Percentiles rank a stretch among this genome's conserved stretches.
Conservation (phyloP, 2,797 vertebrate genomes). For the Cyclopterus lumpus region DNA sequence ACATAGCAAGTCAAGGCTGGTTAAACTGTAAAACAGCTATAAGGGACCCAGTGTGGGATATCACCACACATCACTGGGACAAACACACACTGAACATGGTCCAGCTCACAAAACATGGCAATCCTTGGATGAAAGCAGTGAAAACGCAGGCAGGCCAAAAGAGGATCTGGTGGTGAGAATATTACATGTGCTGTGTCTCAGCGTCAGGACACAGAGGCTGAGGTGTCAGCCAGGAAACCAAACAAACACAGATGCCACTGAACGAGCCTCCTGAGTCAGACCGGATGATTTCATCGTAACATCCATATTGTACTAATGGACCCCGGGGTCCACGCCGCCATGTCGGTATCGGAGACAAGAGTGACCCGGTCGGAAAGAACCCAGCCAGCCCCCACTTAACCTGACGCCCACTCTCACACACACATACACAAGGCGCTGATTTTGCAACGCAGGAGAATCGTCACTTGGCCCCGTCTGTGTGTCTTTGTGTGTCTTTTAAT, state of each 20-base stretch:
- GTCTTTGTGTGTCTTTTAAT: conserved; percentile 17
- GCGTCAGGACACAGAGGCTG: conserved; percentile 27
- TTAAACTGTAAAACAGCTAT: conserved; percentile 86
- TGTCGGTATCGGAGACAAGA: conserved; percentile 28
- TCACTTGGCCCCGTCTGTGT: conserved; percentile 46
- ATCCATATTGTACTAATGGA: conserved; percentile 44
- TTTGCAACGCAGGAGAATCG: conserved; percentile 58
- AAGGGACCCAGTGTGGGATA: conserved; percentile 87
- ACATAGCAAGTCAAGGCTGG: conserved; percentile 92
- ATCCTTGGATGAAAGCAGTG: conserved; percentile 14
- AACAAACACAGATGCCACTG: conserved; percentile 65
- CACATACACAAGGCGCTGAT: conserved; percentile 58
- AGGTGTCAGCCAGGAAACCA: conserved; percentile 47
- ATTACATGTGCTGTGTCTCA: conserved; percentile 36
- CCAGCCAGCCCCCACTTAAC: conserved; percentile 41
- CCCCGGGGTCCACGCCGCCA: conserved; percentile 7
- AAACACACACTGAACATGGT: conserved; percentile 21
- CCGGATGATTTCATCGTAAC: conserved; percentile 55
- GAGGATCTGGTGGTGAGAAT: neutral
- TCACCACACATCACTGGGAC: conserved; percentile 28
- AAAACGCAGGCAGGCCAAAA: conserved; percentile 10
- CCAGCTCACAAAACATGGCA: conserved; percentile 25
- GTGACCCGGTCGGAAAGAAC: conserved; percentile 54
- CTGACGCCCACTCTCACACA: conserved; percentile 38
- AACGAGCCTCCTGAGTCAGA: conserved; percentile 54